Conservation (phyloP, 2,797 vertebrate species). For the Bryconaethiops microstoma region DNA sequence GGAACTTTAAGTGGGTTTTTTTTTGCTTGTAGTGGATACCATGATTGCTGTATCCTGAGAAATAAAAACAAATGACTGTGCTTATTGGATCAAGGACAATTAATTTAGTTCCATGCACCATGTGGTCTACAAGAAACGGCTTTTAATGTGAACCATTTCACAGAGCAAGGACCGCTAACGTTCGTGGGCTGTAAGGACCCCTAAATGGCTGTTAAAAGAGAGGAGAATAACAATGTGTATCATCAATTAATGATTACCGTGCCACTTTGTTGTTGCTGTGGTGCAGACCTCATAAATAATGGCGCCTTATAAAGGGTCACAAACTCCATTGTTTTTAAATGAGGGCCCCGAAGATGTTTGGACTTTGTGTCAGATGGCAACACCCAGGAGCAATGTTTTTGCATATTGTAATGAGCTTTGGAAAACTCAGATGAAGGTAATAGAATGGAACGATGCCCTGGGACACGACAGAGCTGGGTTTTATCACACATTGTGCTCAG, state of each 20-base stretch:
- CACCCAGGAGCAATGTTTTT: conserved; percentile 63
- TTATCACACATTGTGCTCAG: conserved; percentile 70
- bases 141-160: conserved; percentile 45
- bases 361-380: conserved; percentile 62
- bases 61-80: conserved; percentile 57
- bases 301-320: conserved; percentile 48
- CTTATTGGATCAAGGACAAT: conserved; percentile 57
- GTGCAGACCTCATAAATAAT: conserved; percentile 55
- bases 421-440: conserved; percentile 64
- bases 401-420: conserved; percentile 67
- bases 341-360: conserved; percentile 50
- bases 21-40: conserved; percentile 52
- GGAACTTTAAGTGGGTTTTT: conserved; percentile 52
- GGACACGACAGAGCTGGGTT: conserved; percentile 64
- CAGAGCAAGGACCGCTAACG: conserved; percentile 33
- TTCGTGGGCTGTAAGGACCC: conserved; percentile 31
- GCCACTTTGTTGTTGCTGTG: conserved; percentile 24
- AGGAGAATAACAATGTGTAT: conserved; percentile 41
- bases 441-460: conserved; percentile 67
- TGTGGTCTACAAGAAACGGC: conserved; percentile 49
- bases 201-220: conserved; percentile 34
- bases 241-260: conserved; percentile 41
- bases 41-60: conserved; percentile 51
- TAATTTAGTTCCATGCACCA: conserved; percentile 56
- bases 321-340: conserved; percentile 54